A percentile compares a stretch with the other conserved stretches of the same genome.
Evolutionary conservation across 2,888 invertebrate species (phyloP).

Genomic region (Ellobium chinense): DNA sequence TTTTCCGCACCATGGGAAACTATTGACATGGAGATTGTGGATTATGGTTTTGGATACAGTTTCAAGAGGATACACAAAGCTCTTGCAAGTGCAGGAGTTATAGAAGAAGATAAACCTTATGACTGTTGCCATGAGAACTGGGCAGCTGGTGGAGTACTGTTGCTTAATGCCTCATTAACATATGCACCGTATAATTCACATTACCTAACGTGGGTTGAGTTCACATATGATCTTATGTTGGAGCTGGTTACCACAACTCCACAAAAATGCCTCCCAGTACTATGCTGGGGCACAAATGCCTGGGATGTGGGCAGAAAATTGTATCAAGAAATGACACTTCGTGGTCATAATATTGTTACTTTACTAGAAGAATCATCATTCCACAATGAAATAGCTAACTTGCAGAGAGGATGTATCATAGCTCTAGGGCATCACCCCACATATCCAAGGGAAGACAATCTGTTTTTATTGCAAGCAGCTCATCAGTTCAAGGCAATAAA

Average conservation of each 20-base stretch:
- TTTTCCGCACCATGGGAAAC: too few relatives aligned
- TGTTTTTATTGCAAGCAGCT: too few relatives aligned
- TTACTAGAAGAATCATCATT: too few relatives aligned
- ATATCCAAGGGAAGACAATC: too few relatives aligned
- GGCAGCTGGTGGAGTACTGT: slow-evolving; percentile 1
- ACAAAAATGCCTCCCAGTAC: not conserved
- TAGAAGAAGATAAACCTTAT: not conserved
- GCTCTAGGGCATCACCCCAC: too few relatives aligned
- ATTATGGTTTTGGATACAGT: not conserved
- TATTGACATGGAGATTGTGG: not conserved
- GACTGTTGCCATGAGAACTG: not conserved
- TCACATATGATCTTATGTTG: not conserved
- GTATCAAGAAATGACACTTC: too few relatives aligned
- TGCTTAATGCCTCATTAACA: not conserved
- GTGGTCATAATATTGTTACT: too few relatives aligned
- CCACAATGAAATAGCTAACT: too few relatives aligned
- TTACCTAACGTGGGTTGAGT: not conserved
- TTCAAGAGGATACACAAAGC: not conserved
- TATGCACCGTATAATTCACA: not conserved
- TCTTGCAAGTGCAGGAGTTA: not conserved
- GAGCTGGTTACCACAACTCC: not conserved
- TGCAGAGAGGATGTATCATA: too few relatives aligned
- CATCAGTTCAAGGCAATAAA: too few relatives aligned
- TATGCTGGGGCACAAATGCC: not conserved
- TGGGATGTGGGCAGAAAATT: not conserved